Conservation (phyloP, 2,113 vertebrate species). For the Zosterops borbonicus region DNA sequence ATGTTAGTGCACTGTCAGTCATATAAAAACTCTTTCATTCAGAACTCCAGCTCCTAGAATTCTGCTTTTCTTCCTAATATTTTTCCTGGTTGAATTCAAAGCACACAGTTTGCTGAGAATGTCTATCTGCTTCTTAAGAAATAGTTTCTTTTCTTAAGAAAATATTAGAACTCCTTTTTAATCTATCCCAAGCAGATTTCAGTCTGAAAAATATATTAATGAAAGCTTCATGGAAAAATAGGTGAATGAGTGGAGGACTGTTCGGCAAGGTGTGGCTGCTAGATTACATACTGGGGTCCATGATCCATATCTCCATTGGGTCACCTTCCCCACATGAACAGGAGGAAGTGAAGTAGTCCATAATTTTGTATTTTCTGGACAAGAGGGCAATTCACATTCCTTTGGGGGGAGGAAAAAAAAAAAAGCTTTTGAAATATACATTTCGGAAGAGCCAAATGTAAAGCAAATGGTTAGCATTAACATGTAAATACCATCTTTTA, state of each 20-base stretch:
- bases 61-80: background rate
- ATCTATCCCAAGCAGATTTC: background rate
- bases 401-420: conserved; percentile 33
- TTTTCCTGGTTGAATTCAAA: background rate
- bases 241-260: background rate
- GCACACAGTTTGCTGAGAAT: background rate
- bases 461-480: background rate
- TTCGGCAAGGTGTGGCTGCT: background rate
- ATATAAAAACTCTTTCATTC: background rate
- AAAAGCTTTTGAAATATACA: background rate
- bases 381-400: conserved; percentile 85
- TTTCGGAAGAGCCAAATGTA: background rate
- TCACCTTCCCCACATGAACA: conserved; percentile 68
- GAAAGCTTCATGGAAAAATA: background rate
- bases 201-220: background rate
- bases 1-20: background rate
- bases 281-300: conserved; percentile 88
- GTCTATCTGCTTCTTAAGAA: background rate
- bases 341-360: conserved; percentile 79
- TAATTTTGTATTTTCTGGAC: conserved; percentile 71
- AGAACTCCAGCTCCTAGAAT: background rate
- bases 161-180: background rate
- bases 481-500: background rate
- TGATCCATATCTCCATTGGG: conserved; percentile 93
- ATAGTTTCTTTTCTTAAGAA: background rate